Evolutionary conservation across 1,140 invertebrate species (phyloP).

Genomic region (Daktulosphaira vitifoliae): DNA sequence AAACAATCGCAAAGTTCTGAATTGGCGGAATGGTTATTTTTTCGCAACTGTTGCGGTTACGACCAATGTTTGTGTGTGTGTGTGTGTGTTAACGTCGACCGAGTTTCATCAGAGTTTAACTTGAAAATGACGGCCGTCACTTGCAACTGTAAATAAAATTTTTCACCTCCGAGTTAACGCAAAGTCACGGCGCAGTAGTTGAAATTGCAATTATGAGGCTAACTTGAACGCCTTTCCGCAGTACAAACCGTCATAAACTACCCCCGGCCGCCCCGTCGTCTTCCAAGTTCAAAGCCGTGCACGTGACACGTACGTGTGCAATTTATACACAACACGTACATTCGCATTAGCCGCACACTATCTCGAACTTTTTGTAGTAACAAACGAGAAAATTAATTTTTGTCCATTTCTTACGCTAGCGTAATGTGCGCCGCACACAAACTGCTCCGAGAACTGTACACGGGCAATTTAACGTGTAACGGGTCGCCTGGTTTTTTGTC

Average conservation of each 20-base stretch:
- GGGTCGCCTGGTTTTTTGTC: no score
- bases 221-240: constrained; percentile 2
- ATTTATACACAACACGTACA: constrained; percentile 23
- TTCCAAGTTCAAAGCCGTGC: constrained; percentile 19
- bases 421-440: no score
- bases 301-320: constrained; percentile 28
- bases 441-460: no score
- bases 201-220: constrained; percentile 23
- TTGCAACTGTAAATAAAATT: not conserved
- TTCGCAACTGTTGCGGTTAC: no score
- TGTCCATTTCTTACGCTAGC: constrained; percentile 7
- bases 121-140: not conserved
- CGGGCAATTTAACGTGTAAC: no score
- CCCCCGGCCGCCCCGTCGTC: not conserved
- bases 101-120: not conserved
- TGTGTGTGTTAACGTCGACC: no score
- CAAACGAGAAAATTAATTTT: constrained; percentile 22
- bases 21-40: no score
- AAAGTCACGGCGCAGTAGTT: not conserved
- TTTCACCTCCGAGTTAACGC: not conserved
- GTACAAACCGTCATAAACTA: not conserved
- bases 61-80: no score
- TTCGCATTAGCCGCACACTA: not conserved
- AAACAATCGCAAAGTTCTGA: no score
- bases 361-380: not conserved